A percentile compares a stretch with the other conserved stretches of the same genome.
These are phyloP conservation scores for Bombus polaris DNA, from an alignment of 1,140 invertebrate genomes.

Conservation along the genomic window DNA sequence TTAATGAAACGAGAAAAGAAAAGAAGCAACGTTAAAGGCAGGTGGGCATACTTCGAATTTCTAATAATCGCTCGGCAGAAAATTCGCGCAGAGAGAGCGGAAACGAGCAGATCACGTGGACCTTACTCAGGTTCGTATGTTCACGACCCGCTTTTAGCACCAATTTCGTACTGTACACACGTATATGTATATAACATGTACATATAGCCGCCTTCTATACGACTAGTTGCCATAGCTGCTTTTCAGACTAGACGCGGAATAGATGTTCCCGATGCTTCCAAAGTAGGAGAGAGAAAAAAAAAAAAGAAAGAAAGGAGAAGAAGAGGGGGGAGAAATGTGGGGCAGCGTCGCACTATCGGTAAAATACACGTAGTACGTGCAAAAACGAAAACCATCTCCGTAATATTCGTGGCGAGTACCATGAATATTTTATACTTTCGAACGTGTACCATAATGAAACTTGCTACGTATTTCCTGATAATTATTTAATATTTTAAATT, in stretches of 20 bases:
- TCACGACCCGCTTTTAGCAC: constrained; percentile 66
- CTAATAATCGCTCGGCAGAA: constrained; percentile 52
- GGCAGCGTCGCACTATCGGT: constrained; percentile 34
- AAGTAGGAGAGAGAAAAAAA: constrained; percentile 30
- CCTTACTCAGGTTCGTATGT: constrained; percentile 66
- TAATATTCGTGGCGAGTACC: not conserved
- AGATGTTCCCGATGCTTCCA: constrained; percentile 49
- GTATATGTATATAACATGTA: constrained; percentile 18
- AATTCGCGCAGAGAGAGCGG: constrained; percentile 51
- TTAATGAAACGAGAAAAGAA: not conserved
- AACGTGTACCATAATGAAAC: not conserved
- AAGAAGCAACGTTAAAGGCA: not conserved
- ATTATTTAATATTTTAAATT: constrained; percentile 1
- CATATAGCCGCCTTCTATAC: constrained; percentile 32
- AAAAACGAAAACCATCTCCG: constrained; percentile 4
- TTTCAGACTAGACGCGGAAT: constrained; percentile 54
- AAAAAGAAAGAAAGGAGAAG: not conserved
- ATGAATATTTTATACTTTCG: not conserved
- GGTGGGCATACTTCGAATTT: constrained; percentile 41
- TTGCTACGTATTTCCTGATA: not conserved
- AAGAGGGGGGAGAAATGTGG: constrained; percentile 37
- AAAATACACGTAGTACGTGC: constrained; percentile 27
- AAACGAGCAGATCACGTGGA: constrained; percentile 58
- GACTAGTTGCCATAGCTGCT: constrained; percentile 52
- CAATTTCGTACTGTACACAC: constrained; percentile 54